phyloP scores from a whole-genome alignment of 2,888 invertebrate genomes.

The Leptopilina syphax region DNA sequence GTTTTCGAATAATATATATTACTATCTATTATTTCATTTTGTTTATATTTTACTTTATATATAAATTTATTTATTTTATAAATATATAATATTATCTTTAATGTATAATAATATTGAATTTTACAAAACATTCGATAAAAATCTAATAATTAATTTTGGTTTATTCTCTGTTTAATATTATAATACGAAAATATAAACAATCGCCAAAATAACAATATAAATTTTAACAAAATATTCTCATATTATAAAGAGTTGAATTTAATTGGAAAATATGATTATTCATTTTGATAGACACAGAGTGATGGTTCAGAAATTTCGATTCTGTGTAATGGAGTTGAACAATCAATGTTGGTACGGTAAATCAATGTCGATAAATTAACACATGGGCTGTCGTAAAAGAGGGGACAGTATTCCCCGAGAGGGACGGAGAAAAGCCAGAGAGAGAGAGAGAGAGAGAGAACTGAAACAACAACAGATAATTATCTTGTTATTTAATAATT shows the following conservation, averaged over 20 bases:
- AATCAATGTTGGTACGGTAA: conserved; percentile 30
- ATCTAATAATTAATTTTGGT: too few species aligned
- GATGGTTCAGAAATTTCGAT: conserved; percentile 23
- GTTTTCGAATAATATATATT: too few species aligned
- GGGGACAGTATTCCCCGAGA: neutral
- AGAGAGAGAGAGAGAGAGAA: neutral
- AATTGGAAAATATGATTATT: neutral
- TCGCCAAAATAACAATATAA: too few species aligned
- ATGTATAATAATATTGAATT: too few species aligned
- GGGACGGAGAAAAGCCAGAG: too few species aligned
- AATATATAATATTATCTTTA: too few species aligned
- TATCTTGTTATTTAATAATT: conserved; percentile 28
- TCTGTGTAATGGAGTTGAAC: conserved; percentile 22
- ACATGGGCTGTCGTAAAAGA: conserved; percentile 20
- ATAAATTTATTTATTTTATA: too few species aligned
- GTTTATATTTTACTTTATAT: too few species aligned
- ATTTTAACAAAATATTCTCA: too few species aligned
- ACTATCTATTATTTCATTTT: too few species aligned
- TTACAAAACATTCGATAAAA: too few species aligned
- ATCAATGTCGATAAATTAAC: conserved; percentile 25
- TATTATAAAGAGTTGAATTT: neutral
- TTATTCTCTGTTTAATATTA: too few species aligned
- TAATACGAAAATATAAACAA: neutral
- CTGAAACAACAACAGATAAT: conserved; percentile 22
- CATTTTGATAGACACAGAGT: neutral